A percentile compares a stretch with the other conserved stretches of the same genome.
phyloP scores from a whole-genome alignment of 2,113 vertebrate species.

The Tilapia sparmanii region DNA sequence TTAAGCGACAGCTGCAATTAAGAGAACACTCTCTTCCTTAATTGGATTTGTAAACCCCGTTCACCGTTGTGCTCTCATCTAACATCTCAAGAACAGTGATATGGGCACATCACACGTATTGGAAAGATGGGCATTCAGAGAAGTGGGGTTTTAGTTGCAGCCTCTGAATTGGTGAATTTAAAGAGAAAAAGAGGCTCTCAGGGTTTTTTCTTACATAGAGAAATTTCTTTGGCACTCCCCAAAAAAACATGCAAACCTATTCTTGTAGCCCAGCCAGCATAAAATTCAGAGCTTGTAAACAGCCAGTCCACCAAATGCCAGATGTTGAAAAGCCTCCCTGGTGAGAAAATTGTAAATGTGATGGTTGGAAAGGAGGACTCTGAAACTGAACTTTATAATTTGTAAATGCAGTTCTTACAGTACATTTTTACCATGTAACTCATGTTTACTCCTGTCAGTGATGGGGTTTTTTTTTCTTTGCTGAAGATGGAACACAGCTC shows the following conservation, averaged over 20 bases:
- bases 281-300: neutral
- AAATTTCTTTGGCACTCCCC: neutral
- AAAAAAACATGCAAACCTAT: neutral
- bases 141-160: conserved; percentile 32
- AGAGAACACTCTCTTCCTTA: neutral
- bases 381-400: neutral
- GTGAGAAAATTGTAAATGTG: neutral
- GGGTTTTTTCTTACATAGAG: neutral
- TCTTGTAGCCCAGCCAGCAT: neutral
- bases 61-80: neutral
- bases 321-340: neutral
- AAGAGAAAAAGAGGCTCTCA: conserved; percentile 25
- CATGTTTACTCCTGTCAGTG: neutral
- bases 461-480: neutral
- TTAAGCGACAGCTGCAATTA: neutral
- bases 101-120: neutral
- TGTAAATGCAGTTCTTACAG: neutral
- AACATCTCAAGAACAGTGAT: neutral
- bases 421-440: neutral
- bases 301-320: neutral
- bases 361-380: neutral
- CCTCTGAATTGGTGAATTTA: conserved; percentile 24
- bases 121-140: conserved; percentile 19
- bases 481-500: neutral
- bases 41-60: neutral